These are phyloP conservation scores for Pelodytes ibericus DNA, from an alignment of 2,797 vertebrate genomes.

Conservation along the genomic window DNA sequence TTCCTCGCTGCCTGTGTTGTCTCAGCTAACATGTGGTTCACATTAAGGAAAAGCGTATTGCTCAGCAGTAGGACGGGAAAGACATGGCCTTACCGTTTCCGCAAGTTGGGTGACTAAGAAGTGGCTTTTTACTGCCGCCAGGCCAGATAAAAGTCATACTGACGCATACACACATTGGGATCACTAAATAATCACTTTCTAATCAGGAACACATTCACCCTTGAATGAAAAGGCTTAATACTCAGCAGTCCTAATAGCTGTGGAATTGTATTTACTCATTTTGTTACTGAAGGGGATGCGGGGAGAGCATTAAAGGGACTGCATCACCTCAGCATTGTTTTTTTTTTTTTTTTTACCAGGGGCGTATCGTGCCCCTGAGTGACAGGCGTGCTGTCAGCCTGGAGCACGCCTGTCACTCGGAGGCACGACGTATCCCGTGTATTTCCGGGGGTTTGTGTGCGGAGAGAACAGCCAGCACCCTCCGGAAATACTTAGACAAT, in stretches of 20 bases:
- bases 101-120: neutral
- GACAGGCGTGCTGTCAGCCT: no score
- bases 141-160: neutral
- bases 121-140: constrained; percentile 7
- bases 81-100: constrained; percentile 42
- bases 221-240: neutral
- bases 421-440: no score
- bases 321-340: no score
- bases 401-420: no score
- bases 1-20: constrained; percentile 46
- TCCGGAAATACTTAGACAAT: no score
- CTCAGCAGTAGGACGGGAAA: constrained; percentile 52
- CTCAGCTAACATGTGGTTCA: constrained; percentile 58
- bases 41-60: constrained; percentile 60
- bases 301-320: no score
- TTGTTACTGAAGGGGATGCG: no score
- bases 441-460: no score
- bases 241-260: neutral
- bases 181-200: neutral
- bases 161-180: constrained; percentile 5
- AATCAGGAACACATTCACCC: neutral
- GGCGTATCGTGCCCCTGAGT: no score
- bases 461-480: no score
- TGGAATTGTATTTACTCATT: no score
- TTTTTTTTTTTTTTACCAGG: no score